Base-by-base conservation (phyloP, 2,888 invertebrate genomes). In the Ptilodon capucinus region DNA sequence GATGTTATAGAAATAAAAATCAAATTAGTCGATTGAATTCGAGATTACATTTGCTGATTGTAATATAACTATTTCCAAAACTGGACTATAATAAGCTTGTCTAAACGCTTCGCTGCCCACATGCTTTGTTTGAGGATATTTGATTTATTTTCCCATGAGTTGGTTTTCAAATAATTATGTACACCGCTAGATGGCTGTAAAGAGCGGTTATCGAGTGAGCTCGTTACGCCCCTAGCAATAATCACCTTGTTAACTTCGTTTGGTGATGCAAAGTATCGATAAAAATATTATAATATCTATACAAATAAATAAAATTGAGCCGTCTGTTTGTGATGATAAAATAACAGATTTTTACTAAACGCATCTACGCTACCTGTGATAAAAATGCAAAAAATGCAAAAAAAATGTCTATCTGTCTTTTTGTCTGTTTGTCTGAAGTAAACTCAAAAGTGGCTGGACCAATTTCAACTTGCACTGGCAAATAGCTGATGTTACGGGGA, bases 131-230 rank as follows among this genome's bases (percentile, higher is more conserved):
- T 59, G 47, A 49, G 53, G 61, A 59, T 64, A 13, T 48, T 43
- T 72, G 71, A 72, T 74, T 73, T 71, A 73, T 74, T 76, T 80
- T 81, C 81, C 75, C 79, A 81, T 80, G 76, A 74, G 71, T 76
- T 76, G 69, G 64, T 78, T 79, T 78, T 64, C 51, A 67, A 69
- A 71, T 78, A 81, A 83, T 83, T 79, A 76, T 74, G 71, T 77
- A 76, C 74, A 71, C 70, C 71, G 69, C 71, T 76, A 74, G 65
- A 64, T 69, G 65, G 67, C 61, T 64, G 60, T 71, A 73, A 74
- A 74, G 71, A 78, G 78, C 65, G 66, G 76, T 79, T 81, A 81
- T 78, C 74, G 82, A 79, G 74, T 76, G 68, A 71, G 65, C 62
- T 68, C 52, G 74, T 69, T 74, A 75, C 81, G 79, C 81, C 85